Base-by-base conservation (phyloP, 1,140 invertebrate genomes). In the Pissodes strobi region DNA sequence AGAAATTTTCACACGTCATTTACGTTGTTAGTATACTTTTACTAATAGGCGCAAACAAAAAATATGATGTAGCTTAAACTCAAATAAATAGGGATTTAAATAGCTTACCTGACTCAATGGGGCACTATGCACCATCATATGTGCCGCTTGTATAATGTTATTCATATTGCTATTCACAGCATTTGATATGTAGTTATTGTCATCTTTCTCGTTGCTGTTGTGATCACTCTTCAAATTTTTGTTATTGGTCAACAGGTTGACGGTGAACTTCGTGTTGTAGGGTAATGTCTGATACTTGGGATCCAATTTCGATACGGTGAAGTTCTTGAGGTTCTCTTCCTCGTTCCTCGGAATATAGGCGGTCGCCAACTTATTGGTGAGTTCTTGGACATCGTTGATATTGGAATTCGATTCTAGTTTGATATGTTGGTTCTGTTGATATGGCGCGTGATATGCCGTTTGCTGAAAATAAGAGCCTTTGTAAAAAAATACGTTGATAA, bases 261-360 rank as follows among this genome's bases (percentile, higher is more conserved):
- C 85, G 6, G 87, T 85, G 74, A 93, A 91, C 78, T 93, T 92
- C 5, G 90, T 91, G 69, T 93, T 93, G 76, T 93, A 93, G 43
- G 93, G 93, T 75, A 95, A 82, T 15, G 92, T 94, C 81, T 97
- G 93, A 82, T 95, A 95, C 79, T 95, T 95, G 0, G 93, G 91
- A 78, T 96, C 92, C 46, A 89, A 90, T 79, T 95, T 95, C 69
- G 87, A 90, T n/a, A 86, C 80, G 2, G 70, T 45, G 62, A 85
- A 83, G 59, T 81, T 78, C 45, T 76, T 75, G 19, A 79, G 61
- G 13, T 71, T 64, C 13, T 78, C 75, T 2, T 76, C 74, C 30
- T 76, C 72, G 5, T 49, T 55, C 53, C 61, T 64, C 19, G 57
- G 45, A 21, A 64, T 22, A 46, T 69, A 69, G 17, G 66, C 46